Base-by-base conservation (phyloP, 2,113 vertebrate genomes). In the Neolamprologus falcicula region DNA sequence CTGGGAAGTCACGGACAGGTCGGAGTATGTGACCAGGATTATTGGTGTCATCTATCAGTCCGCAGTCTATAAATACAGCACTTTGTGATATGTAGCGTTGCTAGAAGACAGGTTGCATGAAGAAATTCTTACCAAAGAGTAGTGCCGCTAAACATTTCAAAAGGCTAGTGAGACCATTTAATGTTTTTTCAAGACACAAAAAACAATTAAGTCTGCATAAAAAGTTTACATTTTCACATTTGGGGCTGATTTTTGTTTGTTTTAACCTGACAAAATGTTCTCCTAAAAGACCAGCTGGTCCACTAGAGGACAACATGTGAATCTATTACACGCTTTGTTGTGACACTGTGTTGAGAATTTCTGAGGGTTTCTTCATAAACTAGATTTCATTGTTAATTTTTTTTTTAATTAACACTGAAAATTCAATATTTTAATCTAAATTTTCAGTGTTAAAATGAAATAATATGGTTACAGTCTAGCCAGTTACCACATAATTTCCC, bases 31-130 rank as follows among this genome's bases (percentile, higher is more conserved):
- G 73, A 16, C 35, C 57, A 37, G 47, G 88, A 66, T 53, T 83
- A 88, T 83, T 83, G 84, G 80, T 82, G 45, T 86, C 47, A 92
- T 91, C 71, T 61, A 83, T 92, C 82, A 82, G 54, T 21, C 45
- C 5, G 7, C 53, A 40, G n/a, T 85, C 61, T 78, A 53, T 57
- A 83, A 86, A 78, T 42, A 85, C 35, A n/a, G 35, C 16, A 35
- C 16, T 7, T 12, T 24, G 19, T 37, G 21, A 73, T 31, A 10
- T 52, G 28, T 7, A 8, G 31, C 33, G 1, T 28, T 82, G 16
- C 31, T 52, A 16, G 33, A 55, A 42, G 57, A 80, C 4, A 9
- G 82, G 57, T n/a, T 50, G 28, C 19, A 40, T 57, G 19, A 24
- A 82, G 6, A 63, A 35, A 6, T 73, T 59, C 14, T 79, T 52